Conservation (phyloP, 1,140 invertebrate species). For the Drosophila albomicans region DNA sequence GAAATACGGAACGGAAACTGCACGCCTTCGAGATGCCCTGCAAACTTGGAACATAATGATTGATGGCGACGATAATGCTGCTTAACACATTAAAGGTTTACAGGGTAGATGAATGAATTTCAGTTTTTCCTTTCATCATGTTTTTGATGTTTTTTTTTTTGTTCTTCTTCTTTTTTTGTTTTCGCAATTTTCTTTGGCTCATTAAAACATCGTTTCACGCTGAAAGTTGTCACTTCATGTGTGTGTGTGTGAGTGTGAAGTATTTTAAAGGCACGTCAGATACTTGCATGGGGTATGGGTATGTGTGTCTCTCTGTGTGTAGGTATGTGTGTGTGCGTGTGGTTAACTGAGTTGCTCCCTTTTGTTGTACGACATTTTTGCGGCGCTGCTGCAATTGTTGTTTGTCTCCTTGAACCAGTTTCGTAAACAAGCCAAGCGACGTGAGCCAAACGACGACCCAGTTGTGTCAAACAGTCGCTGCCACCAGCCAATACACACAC, state of each 20-base stretch:
- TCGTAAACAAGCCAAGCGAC: conserved; percentile 38
- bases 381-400: conserved; percentile 63
- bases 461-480: conserved; percentile 64
- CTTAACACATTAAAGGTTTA: background rate
- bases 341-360: conserved; percentile 55
- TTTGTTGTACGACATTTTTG: conserved; percentile 72
- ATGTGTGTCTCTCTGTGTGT: conserved; percentile 1
- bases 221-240: conserved; percentile 62
- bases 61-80: background rate
- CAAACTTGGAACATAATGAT: background rate
- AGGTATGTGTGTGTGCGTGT: conserved; percentile 29
- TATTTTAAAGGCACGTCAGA: conserved; percentile 46
- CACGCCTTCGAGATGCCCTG: background rate
- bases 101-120: conserved; percentile 15
- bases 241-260: conserved; percentile 27
- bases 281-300: conserved; percentile 3
- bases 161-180: background rate
- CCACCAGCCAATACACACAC: conserved; percentile 12
- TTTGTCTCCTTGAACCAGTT: conserved; percentile 81
- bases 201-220: conserved; percentile 71
- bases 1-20: background rate
- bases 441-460: conserved; percentile 50
- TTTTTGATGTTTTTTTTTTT: conserved; percentile 1
- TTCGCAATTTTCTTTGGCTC: conserved; percentile 58
- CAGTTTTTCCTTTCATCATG: background rate